phyloP scores from a whole-genome alignment of 1,140 invertebrate genomes.

The Drosophila equinoxialis region DNA sequence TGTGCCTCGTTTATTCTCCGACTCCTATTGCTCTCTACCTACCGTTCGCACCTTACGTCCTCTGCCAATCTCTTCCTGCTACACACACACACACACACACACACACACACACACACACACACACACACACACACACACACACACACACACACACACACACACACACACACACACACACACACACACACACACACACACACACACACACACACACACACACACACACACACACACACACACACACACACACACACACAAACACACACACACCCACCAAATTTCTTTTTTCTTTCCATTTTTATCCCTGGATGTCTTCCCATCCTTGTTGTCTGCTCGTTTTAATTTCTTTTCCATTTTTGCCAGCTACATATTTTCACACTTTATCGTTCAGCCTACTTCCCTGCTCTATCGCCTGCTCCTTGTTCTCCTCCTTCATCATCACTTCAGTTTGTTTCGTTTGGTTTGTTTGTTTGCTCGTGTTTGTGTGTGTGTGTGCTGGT shows the following conservation, averaged over 20 bases:
- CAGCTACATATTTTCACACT: slow-evolving; percentile 75
- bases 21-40: neutral
- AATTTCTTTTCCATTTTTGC: slow-evolving; percentile 60
- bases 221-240: too few species aligned
- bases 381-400: slow-evolving; percentile 43
- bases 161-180: too few species aligned
- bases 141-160: too few species aligned
- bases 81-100: slow-evolving; percentile 5
- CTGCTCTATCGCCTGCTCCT: neutral
- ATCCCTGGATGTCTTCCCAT: slow-evolving; percentile 5
- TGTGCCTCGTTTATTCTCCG: neutral
- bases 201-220: too few species aligned
- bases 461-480: slow-evolving; percentile 39
- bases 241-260: too few species aligned
- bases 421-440: neutral
- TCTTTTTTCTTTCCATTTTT: slow-evolving; percentile 23
- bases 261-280: too few species aligned
- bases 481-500: slow-evolving; percentile 40
- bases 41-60: neutral
- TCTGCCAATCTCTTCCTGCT: neutral
- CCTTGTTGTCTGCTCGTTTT: slow-evolving; percentile 52
- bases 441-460: neutral
- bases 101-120: too few species aligned
- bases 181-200: too few species aligned
- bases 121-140: too few species aligned